Evolutionary conservation across 2,113 vertebrate genomes (phyloP).

Genomic region (Tichodroma muraria): DNA sequence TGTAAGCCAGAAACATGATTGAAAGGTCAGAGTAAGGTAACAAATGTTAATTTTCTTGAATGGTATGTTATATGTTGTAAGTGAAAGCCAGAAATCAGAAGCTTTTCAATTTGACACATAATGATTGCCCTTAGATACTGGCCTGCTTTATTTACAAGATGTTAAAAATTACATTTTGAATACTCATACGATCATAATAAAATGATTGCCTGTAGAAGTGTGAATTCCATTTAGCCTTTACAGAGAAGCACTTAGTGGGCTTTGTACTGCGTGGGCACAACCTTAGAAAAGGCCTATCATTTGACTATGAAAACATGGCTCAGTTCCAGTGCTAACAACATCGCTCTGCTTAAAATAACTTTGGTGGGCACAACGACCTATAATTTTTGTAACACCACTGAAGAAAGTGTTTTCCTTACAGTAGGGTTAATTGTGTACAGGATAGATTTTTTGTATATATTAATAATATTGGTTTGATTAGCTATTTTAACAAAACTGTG

Average conservation of each 20-base stretch:
- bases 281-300: slow-evolving; percentile 41
- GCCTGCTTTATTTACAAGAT: slow-evolving; percentile 26
- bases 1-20: not conserved
- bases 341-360: slow-evolving; percentile 39
- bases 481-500: not conserved
- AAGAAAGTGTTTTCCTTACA: not conserved
- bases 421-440: not conserved
- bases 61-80: not conserved
- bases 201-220: slow-evolving; percentile 9
- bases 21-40: slow-evolving; percentile 6
- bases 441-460: not conserved
- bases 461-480: slow-evolving; percentile 12
- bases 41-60: slow-evolving; percentile 25
- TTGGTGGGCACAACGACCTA: not conserved
- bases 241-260: slow-evolving; percentile 32
- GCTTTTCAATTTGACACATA: slow-evolving; percentile 8
- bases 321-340: slow-evolving; percentile 42
- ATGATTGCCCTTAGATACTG: slow-evolving; percentile 11
- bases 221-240: slow-evolving; percentile 54
- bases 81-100: slow-evolving; percentile 39
- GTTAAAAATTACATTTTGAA: slow-evolving; percentile 21
- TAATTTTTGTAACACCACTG: slow-evolving; percentile 6
- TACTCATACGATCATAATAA: slow-evolving; percentile 44
- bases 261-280: slow-evolving; percentile 17
- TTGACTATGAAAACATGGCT: slow-evolving; percentile 58